Evolutionary conservation across 2,888 invertebrate species (phyloP).

Genomic region (Metallyticus violacea): DNA sequence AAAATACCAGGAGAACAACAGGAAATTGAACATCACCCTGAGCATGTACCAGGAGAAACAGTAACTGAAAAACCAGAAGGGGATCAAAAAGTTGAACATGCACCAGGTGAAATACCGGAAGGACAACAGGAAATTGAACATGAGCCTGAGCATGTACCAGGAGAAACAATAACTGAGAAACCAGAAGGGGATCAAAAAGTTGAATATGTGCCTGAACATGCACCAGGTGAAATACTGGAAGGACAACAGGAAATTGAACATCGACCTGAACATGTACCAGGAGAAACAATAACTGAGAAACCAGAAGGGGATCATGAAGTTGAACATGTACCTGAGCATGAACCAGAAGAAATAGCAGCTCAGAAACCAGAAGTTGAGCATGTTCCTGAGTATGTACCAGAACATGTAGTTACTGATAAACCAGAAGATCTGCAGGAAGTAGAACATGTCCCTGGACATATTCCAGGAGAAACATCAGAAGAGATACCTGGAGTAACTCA

Average conservation of each 20-base stretch:
- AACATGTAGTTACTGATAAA: not conserved
- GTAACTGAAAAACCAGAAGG: too few species aligned
- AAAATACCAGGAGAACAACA: constrained; percentile 17
- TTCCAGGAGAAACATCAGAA: not conserved
- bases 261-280: too few species aligned
- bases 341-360: constrained; percentile 21
- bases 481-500: constrained; percentile 21
- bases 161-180: not conserved
- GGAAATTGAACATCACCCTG: constrained; percentile 10
- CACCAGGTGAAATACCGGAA: not conserved
- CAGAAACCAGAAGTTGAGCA: constrained; percentile 9
- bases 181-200: not conserved
- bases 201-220: not conserved
- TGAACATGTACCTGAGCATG: constrained; percentile 14
- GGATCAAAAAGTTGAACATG: not conserved
- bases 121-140: not conserved
- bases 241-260: too few species aligned
- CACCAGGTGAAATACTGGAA: too few species aligned
- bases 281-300: not conserved
- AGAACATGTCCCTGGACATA: too few species aligned
- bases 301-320: not conserved
- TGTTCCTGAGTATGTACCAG: not conserved
- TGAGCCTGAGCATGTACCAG: not conserved
- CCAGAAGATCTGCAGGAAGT: too few species aligned
- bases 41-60: not conserved